Percentiles rank a stretch among this genome's conserved stretches.
Conservation (phyloP, 2,797 vertebrate species). For the Basileuterus tristriatus region DNA sequence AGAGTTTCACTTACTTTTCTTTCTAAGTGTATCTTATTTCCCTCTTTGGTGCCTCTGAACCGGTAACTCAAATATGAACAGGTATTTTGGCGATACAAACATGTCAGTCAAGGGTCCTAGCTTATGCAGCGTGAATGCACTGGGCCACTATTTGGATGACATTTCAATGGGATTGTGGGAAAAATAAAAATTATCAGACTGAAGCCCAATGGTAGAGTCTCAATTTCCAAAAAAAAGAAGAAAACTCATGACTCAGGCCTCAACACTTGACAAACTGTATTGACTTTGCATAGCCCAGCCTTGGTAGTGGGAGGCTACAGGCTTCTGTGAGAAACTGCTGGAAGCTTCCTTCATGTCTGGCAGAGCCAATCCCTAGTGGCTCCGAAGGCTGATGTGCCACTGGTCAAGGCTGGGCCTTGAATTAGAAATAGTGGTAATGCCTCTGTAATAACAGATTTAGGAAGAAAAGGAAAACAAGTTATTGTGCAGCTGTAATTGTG, state of each 20-base stretch:
- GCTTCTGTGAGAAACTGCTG: not conserved
- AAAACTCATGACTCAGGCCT: not conserved
- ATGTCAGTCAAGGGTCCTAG: not conserved
- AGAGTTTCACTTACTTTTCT: not conserved
- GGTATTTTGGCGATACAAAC: not conserved
- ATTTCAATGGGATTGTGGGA: not conserved
- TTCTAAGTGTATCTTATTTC: not conserved
- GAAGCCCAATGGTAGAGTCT: not conserved
- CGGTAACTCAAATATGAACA: not conserved
- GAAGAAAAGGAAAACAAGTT: not conserved
- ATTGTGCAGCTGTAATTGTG: accelerated
- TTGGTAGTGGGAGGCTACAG: accelerated
- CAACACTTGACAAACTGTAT: not conserved
- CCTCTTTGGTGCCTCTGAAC: not conserved
- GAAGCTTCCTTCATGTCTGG: not conserved
- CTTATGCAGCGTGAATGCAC: not conserved
- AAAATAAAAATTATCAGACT: not conserved
- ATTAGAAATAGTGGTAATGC: not conserved
- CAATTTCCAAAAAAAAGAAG: not conserved
- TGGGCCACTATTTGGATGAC: not conserved
- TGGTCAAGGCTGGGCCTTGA: not conserved
- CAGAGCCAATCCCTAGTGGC: not conserved
- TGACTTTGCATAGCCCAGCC: not conserved
- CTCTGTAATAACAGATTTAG: not conserved
- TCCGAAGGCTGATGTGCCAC: not conserved